Evolutionary conservation across 2,113 vertebrate genomes (phyloP), one percentile per base, ranked within the genome.

Genomic region (Syngnathus typhle): DNA sequence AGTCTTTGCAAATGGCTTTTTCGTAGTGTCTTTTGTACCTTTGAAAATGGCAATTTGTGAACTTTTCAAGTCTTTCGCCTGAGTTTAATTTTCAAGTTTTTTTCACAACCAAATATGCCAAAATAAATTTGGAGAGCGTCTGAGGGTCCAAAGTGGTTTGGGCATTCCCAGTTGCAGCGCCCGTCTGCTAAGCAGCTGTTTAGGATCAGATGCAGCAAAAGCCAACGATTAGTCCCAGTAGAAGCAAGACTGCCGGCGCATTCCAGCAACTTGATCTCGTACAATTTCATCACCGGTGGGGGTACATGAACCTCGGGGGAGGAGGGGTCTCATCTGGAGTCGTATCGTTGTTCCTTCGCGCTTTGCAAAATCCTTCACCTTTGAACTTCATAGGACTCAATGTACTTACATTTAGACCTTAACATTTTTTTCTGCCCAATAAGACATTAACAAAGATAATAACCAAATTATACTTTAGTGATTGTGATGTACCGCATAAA

Each of bases 191-290:
- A 83, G 81, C 87, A 88, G 87, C 86, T 89, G 87, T 83, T 83
- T 70, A 71, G 82, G 79, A 83, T 86, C 85, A 87, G 77, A 83
- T 82, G 77, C 71, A 76, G 75, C 80, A 84, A 85, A 80, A 77
- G 80, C 82, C 73, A 55, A 56, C 80, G 77, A 88, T 85, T 88
- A 83, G 80, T 84, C 82, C 82, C 83, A 87, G 80, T 64, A 82
- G 78, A 83, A 85, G 74, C 79, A 73, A 79, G 83, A 87, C 83
- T 60, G 41, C 74, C 56, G 77, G 64, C 69, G 82, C 80, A 87
- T 88, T 88, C 87, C 87, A 82, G 87, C 77, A 88, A 88, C 80
- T 83, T 73, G 87, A 87, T 87, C 84, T 80, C 84, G 79, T 78
- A 77, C 64, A 61, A 83, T 85, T 85, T 83, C 83, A 87, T 86